phyloP scores from a whole-genome alignment of 2,888 invertebrate genomes.

The Cataglyphis rosenhaueri region DNA sequence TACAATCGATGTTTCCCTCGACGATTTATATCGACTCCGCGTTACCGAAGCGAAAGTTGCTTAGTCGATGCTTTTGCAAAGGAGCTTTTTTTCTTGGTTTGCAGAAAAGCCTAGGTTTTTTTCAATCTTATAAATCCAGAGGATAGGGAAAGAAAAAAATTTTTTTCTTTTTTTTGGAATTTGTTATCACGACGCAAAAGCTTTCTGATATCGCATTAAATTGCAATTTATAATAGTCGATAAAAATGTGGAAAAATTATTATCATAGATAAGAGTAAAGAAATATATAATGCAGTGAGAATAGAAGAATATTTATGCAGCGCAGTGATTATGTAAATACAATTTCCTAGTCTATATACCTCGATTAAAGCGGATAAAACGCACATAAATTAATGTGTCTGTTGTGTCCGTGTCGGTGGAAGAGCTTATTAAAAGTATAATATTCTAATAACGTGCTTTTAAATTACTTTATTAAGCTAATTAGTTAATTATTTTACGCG shows the following conservation, averaged over 20 bases:
- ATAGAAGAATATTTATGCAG: conserved; percentile 30
- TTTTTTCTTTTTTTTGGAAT: neutral
- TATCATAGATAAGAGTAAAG: neutral
- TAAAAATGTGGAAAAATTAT: neutral
- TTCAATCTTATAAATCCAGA: neutral
- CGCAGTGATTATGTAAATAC: conserved; percentile 25
- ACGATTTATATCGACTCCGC: conserved; percentile 30
- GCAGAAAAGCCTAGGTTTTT: neutral
- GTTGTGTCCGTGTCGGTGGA: neutral
- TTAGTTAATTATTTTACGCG: conserved; percentile 20
- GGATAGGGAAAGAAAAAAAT: neutral
- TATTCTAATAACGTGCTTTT: conserved; percentile 26
- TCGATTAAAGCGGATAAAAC: conserved; percentile 8
- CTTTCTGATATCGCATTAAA: neutral
- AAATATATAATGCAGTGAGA: conserved; percentile 40
- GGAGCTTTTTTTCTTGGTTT: neutral
- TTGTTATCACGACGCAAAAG: too few species aligned
- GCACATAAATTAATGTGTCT: conserved; percentile 16
- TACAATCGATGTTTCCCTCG: conserved; percentile 56
- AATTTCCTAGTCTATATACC: conserved; percentile 19
- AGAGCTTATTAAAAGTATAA: conserved; percentile 23
- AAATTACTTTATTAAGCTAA: conserved; percentile 40
- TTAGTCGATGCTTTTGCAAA: neutral
- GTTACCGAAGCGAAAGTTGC: conserved; percentile 33
- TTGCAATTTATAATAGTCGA: neutral